A percentile compares a stretch with the other conserved stretches of the same genome.
Conservation (phyloP, 2,888 invertebrate genomes). For the Panzeria rudis region DNA sequence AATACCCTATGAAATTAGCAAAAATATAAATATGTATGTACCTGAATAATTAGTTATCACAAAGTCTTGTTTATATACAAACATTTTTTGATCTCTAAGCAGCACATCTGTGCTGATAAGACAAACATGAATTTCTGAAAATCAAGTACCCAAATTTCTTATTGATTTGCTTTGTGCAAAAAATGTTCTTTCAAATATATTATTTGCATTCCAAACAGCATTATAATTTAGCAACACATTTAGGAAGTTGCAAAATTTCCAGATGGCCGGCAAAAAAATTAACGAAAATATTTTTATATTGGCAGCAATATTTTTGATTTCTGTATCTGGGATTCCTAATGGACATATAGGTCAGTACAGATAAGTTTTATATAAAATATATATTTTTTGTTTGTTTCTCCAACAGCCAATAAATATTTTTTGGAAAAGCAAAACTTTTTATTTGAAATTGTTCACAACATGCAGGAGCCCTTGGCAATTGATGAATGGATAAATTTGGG, state of each 20-base stretch:
- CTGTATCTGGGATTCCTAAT: neutral
- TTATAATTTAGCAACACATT: neutral
- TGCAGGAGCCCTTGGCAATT: slow-evolving; percentile 73
- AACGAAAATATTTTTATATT: neutral
- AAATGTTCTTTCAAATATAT: neutral
- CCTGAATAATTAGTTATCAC: neutral
- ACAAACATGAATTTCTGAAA: neutral
- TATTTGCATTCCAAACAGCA: neutral
- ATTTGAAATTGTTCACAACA: slow-evolving; percentile 74
- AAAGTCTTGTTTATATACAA: neutral
- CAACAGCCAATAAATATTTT: slow-evolving; percentile 74
- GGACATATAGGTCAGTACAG: slow-evolving; percentile 25
- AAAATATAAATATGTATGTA: neutral
- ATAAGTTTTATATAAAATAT: neutral
- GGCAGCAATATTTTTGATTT: neutral
- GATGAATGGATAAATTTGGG: slow-evolving; percentile 72
- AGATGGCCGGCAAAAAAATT: slow-evolving; percentile 12
- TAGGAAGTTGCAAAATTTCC: neutral
- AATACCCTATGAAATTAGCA: neutral
- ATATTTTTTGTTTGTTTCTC: neutral
- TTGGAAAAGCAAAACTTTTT: slow-evolving; percentile 75
- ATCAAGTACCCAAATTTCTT: slow-evolving; percentile 1
- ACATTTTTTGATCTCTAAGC: neutral
- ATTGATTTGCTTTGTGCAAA: slow-evolving; percentile 15
- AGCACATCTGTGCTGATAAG: slow-evolving; percentile 19